Percentiles rank a stretch among this genome's conserved stretches.
These are phyloP conservation scores for Euura saliciscinereae DNA, from an alignment of 1,140 invertebrate species.

Conservation along the genomic window DNA sequence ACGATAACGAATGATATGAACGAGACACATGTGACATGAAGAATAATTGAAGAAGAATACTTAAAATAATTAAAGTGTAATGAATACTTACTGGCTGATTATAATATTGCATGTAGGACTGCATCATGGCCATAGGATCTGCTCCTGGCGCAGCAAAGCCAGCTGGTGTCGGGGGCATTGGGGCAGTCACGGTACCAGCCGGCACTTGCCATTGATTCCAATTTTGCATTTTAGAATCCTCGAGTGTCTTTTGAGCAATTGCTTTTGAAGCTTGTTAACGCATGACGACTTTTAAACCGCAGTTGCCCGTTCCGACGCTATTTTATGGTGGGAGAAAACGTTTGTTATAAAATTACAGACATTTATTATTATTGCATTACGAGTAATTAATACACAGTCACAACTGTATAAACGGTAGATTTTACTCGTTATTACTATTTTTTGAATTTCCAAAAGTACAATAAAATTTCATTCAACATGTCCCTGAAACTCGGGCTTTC, in stretches of 20 bases:
- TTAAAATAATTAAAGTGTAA: neutral
- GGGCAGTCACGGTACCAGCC: constrained; percentile 44
- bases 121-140: constrained; percentile 57
- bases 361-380: neutral
- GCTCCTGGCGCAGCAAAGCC: constrained; percentile 50
- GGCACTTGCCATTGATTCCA: constrained; percentile 59
- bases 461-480: too few species aligned
- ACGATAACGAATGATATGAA: too few species aligned
- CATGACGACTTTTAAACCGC: constrained; percentile 47
- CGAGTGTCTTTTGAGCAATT: constrained; percentile 30
- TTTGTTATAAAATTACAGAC: constrained; percentile 31
- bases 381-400: neutral
- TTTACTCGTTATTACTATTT: neutral
- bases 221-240: constrained; percentile 55
- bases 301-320: constrained; percentile 49
- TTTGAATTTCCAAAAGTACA: too few species aligned
- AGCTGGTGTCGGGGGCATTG: constrained; percentile 54
- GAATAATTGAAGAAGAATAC: too few species aligned
- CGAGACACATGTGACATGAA: neutral
- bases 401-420: neutral
- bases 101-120: constrained; percentile 58
- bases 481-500: too few species aligned
- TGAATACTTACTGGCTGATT: constrained; percentile 57
- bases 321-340: constrained; percentile 48
- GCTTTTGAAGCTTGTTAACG: constrained; percentile 32